These are phyloP conservation scores for Sebastes nivosus DNA, from an alignment of 2,797 vertebrate genomes.

Conservation along the genomic window DNA sequence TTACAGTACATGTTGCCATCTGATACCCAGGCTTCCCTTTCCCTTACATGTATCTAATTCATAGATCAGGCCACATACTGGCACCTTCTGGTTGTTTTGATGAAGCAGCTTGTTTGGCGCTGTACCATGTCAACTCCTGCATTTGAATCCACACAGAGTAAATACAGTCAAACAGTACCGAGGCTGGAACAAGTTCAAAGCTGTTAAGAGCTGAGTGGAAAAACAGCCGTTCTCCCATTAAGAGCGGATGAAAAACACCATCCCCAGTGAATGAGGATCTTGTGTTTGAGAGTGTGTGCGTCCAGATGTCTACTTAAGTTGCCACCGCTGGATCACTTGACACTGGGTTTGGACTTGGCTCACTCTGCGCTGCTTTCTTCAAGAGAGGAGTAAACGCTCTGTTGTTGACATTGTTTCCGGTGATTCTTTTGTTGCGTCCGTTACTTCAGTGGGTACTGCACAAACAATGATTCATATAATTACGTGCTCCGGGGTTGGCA, in stretches of 20 bases:
- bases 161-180: background rate
- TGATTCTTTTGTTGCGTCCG: slow-evolving; percentile 35
- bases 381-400: background rate
- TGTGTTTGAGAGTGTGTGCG: background rate
- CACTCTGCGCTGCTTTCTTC: slow-evolving; percentile 14
- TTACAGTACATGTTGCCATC: background rate
- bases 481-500: slow-evolving; percentile 52
- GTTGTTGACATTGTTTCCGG: slow-evolving; percentile 42
- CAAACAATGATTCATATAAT: slow-evolving; percentile 74
- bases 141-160: background rate
- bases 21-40: slow-evolving; percentile 1
- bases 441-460: slow-evolving; percentile 47
- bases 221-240: slow-evolving; percentile 5
- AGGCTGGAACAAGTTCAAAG: slow-evolving; percentile 14
- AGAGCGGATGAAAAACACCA: slow-evolving; percentile 9
- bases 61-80: background rate
- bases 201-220: background rate
- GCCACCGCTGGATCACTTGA: slow-evolving; percentile 24
- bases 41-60: background rate
- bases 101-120: slow-evolving; percentile 1
- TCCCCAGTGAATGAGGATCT: background rate
- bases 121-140: background rate
- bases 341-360: slow-evolving; percentile 18
- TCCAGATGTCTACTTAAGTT: slow-evolving; percentile 6
- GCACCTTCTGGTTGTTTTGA: slow-evolving; percentile 2